These are phyloP conservation scores for Forbesichthys agassizii DNA, from an alignment of 2,113 vertebrate genomes.

Conservation along the genomic window DNA sequence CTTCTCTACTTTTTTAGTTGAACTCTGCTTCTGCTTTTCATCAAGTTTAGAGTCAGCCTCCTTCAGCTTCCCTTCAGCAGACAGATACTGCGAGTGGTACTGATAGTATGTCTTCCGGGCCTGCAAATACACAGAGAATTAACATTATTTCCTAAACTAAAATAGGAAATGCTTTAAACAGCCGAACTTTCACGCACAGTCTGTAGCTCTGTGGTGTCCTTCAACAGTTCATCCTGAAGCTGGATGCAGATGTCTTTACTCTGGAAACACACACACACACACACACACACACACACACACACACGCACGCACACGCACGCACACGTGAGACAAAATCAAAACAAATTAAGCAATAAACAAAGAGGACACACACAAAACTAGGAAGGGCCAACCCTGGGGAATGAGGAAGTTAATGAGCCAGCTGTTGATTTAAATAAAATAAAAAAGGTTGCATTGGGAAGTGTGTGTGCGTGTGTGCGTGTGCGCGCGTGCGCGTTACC, in stretches of 20 bases:
- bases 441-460: neutral
- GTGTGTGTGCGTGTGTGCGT: neutral
- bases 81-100: constrained; percentile 80
- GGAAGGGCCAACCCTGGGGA: too few species aligned
- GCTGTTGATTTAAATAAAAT: neutral
- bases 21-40: constrained; percentile 82
- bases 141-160: neutral
- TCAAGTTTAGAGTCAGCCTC: constrained; percentile 83
- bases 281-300: constrained; percentile 14
- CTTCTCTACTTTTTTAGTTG: constrained; percentile 83
- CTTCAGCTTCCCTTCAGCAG: constrained; percentile 84
- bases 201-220: constrained; percentile 84
- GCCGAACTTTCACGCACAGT: constrained; percentile 73
- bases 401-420: neutral
- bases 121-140: constrained; percentile 54
- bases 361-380: neutral
- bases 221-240: constrained; percentile 85
- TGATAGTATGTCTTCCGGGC: constrained; percentile 85
- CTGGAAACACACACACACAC: constrained; percentile 61
- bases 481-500: constrained; percentile 55
- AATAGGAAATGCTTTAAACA: constrained; percentile 1
- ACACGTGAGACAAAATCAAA: too few species aligned
- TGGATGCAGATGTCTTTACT: constrained; percentile 84
- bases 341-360: neutral
- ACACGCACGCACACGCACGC: neutral